Evolutionary conservation across 35 echinoderm and acorn worm species (phyloP).

Genomic region (Ophioderma brevispina): DNA sequence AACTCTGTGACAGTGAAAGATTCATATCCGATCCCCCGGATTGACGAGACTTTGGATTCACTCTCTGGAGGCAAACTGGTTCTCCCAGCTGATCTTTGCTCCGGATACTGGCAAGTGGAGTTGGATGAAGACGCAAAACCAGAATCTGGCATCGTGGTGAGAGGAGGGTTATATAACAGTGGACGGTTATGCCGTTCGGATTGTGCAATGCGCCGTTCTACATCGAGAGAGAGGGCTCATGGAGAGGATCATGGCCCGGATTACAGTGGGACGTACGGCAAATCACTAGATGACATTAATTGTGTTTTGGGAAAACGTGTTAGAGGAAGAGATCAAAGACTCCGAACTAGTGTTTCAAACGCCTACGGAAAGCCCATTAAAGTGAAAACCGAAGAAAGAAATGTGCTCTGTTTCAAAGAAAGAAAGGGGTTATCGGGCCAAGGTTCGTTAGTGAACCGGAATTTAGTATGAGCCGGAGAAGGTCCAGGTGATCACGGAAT

Average conservation of each 20-base stretch:
- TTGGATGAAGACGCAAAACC: slow-evolving; percentile 49
- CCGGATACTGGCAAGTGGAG: too few relatives aligned
- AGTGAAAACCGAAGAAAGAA: background rate
- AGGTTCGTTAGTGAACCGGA: too few relatives aligned
- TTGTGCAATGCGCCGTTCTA: too few relatives aligned
- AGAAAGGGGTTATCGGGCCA: too few relatives aligned
- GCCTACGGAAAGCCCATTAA: background rate
- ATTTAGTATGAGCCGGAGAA: too few relatives aligned
- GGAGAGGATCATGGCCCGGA: slow-evolving; percentile 35
- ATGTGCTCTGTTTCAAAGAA: slow-evolving; percentile 5
- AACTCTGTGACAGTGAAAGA: too few relatives aligned
- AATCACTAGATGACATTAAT: slow-evolving; percentile 46
- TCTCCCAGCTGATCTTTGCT: too few relatives aligned
- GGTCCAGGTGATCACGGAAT: too few relatives aligned
- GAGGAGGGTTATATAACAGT: slow-evolving; percentile 52
- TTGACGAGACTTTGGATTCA: too few relatives aligned
- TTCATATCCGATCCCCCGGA: too few relatives aligned
- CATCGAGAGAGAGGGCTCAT: slow-evolving; percentile 62
- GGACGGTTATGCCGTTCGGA: too few relatives aligned
- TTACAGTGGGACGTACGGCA: slow-evolving; percentile 38
- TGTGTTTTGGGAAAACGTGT: slow-evolving; percentile 1
- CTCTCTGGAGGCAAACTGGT: too few relatives aligned
- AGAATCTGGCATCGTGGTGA: slow-evolving; percentile 59
- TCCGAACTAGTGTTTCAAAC: background rate
- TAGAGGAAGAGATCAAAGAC: slow-evolving; percentile 5